Evolutionary conservation across 1,140 invertebrate species (phyloP).

Genomic region (Anagrus nilaparvatae): DNA sequence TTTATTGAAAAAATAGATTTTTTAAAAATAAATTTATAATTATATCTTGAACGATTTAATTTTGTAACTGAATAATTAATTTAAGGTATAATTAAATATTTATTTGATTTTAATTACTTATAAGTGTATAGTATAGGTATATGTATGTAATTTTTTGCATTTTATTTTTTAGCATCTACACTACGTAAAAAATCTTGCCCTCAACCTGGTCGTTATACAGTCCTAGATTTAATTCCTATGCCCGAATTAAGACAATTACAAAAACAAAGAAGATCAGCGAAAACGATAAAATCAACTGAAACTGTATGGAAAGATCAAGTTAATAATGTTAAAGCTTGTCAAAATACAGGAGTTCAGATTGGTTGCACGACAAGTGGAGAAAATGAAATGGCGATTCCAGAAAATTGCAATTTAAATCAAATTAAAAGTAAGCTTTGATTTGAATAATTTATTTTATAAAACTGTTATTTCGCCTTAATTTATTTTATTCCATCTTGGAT

Average conservation of each 20-base stretch:
- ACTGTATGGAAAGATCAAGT: constrained; percentile 13
- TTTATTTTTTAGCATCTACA: constrained; percentile 29
- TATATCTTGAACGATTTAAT: too few species aligned
- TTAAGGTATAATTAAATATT: too few species aligned
- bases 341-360: constrained; percentile 31
- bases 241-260: constrained; percentile 20
- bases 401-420: constrained; percentile 38
- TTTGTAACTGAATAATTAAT: too few species aligned
- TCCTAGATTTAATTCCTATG: constrained; percentile 21
- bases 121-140: too few species aligned
- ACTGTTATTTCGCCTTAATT: too few species aligned
- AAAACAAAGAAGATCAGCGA: constrained; percentile 10
- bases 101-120: too few species aligned
- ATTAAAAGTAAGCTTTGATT: too few species aligned
- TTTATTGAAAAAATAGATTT: too few species aligned
- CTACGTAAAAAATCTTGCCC: constrained; percentile 42
- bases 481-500: too few species aligned
- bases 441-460: too few species aligned
- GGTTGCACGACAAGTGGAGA: constrained; percentile 34
- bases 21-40: too few species aligned
- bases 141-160: too few species aligned
- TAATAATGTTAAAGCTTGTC: constrained; percentile 20
- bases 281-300: constrained; percentile 13
- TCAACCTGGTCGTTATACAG: constrained; percentile 38
- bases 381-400: constrained; percentile 35